A percentile compares a stretch with the other conserved stretches of the same genome.
Evolutionary conservation across 2,888 invertebrate genomes (phyloP).

Genomic region (Conchocele bisecta): DNA sequence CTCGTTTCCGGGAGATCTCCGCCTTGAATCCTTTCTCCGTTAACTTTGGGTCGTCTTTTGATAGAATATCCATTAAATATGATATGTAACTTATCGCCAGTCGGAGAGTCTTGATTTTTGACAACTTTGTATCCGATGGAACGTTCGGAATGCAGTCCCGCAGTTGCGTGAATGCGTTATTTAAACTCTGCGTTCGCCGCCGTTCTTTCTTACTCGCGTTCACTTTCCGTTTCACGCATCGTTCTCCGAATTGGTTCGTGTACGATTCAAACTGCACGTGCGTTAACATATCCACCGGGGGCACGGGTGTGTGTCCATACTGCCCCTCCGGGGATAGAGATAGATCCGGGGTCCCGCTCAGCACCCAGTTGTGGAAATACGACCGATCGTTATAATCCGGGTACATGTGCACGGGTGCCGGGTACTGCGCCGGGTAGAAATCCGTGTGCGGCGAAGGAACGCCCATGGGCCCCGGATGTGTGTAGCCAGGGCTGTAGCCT

Average conservation of each 20-base stretch:
- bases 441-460: constrained; percentile 68
- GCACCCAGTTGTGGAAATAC: constrained; percentile 78
- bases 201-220: constrained; percentile 99
- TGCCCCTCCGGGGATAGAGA: constrained; percentile 69
- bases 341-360: constrained; percentile 70
- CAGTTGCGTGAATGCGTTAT: constrained; percentile 96
- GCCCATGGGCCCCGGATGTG: constrained; percentile 76
- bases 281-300: constrained; percentile 48
- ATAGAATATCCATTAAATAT: constrained; percentile 93
- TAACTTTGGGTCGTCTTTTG: constrained; percentile 90
- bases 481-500: constrained; percentile 76
- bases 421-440: constrained; percentile 69
- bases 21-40: constrained; percentile 90
- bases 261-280: constrained; percentile 49
- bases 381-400: constrained; percentile 70
- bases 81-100: constrained; percentile 89
- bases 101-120: constrained; percentile 96
- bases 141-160: constrained; percentile 98
- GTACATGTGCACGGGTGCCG: constrained; percentile 67
- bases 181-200: constrained; percentile 95
- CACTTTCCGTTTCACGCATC: constrained; percentile 75
- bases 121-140: constrained; percentile 96
- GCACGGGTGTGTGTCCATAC: constrained; percentile 54
- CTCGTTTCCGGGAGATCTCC: constrained; percentile 86
- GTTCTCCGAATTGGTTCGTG: constrained; percentile 64